Conservation (phyloP, 2,888 invertebrate species). For the Penaeus monodon region DNA sequence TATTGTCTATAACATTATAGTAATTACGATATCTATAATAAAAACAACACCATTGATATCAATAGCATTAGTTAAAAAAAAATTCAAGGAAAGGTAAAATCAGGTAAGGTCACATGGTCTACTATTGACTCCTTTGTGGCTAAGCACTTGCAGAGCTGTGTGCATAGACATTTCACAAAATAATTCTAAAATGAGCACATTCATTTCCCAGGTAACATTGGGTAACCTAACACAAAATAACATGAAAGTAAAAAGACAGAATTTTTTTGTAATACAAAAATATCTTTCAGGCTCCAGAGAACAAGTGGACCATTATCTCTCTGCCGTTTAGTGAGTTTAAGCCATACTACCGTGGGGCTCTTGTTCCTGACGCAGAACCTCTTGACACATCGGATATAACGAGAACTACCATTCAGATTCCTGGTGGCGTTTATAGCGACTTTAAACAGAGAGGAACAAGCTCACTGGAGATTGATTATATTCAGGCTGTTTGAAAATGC, state of each 20-base stretch:
- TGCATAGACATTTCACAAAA: no score
- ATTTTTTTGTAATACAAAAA: background rate
- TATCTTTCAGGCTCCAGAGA: slow-evolving; percentile 71
- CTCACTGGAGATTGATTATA: slow-evolving; percentile 77
- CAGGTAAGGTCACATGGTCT: no score
- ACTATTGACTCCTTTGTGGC: no score
- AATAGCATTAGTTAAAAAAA: no score
- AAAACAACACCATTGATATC: no score
- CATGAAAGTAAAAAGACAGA: background rate
- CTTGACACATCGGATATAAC: slow-evolving; percentile 75
- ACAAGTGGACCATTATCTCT: slow-evolving; percentile 73
- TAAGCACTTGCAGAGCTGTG: no score
- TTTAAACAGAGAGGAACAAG: slow-evolving; percentile 77
- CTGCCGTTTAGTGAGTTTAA: slow-evolving; percentile 76
- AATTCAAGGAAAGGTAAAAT: no score
- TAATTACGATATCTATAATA: no score
- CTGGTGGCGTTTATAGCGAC: slow-evolving; percentile 77
- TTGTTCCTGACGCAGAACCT: slow-evolving; percentile 70
- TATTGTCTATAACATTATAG: no score
- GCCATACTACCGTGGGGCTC: slow-evolving; percentile 76
- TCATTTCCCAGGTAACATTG: no score
- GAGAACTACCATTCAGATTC: slow-evolving; percentile 77
- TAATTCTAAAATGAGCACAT: no score
- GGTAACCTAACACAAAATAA: background rate
- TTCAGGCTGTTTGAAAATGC: slow-evolving; percentile 67